Evolutionary conservation across 2,113 vertebrate species (phyloP).

Genomic region (Festucalex cinctus): DNA sequence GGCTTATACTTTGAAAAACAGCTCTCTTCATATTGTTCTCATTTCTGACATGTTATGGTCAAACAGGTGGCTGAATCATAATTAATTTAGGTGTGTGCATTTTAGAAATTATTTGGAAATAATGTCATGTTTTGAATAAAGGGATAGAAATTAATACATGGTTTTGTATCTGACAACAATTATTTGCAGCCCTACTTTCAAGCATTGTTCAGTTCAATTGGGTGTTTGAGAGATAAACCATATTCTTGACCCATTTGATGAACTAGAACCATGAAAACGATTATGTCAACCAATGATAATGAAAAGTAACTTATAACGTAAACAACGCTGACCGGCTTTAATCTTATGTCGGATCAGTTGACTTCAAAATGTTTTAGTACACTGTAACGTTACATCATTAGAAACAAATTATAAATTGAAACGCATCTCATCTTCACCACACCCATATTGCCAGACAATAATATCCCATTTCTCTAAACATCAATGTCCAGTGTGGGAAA

Average conservation of each 20-base stretch:
- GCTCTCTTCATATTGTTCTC: no score
- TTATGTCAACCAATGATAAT: no score
- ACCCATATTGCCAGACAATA: neutral
- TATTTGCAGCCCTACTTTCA: neutral
- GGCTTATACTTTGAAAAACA: no score
- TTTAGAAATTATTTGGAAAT: no score
- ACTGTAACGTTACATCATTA: neutral
- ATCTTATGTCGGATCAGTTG: neutral
- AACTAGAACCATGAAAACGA: neutral
- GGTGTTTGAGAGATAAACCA: neutral
- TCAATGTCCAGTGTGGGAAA: slow-evolving; percentile 2
- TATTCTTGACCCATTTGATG: neutral
- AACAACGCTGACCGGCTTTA: neutral
- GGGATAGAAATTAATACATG: no score
- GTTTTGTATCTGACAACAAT: no score
- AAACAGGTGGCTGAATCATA: no score
- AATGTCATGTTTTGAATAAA: no score
- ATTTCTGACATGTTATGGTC: no score
- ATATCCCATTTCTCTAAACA: slow-evolving; percentile 15
- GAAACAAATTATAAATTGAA: neutral
- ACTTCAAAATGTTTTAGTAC: neutral
- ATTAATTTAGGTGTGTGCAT: no score
- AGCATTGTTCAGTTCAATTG: neutral
- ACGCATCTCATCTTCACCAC: neutral
- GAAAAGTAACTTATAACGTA: no score